phyloP scores from a whole-genome alignment of 30 jellyfish, hydroid and myxozoan species.

The Mastigias papua region DNA sequence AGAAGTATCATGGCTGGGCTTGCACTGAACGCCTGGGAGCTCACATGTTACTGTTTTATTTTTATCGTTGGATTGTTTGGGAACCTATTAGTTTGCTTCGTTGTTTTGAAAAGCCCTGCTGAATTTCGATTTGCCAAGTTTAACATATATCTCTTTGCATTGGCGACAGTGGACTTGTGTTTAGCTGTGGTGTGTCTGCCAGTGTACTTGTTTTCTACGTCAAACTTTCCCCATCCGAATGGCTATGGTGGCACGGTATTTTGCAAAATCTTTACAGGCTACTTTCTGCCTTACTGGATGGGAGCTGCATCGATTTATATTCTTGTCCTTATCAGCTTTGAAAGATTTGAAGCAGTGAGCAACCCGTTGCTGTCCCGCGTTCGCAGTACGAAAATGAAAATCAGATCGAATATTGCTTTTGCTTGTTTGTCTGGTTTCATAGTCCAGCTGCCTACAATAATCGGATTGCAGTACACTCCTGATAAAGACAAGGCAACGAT shows the following conservation, averaged over 20 bases:
- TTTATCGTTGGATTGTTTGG: conserved; percentile 75
- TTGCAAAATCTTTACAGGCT: conserved; percentile 79
- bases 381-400: not conserved
- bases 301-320: conserved; percentile 76
- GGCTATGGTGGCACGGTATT: conserved; percentile 64
- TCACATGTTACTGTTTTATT: conserved; percentile 69
- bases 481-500: conserved; percentile 16
- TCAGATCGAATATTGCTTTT: conserved; percentile 5
- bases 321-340: conserved; percentile 82
- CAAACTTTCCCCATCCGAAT: conserved; percentile 62
- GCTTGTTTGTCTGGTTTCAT: conserved; percentile 47
- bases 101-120: conserved; percentile 56
- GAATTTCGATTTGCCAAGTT: conserved; percentile 64
- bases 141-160: conserved; percentile 69
- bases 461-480: conserved; percentile 46
- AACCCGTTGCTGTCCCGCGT: conserved; percentile 56
- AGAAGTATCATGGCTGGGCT: conserved; percentile 4
- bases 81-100: conserved; percentile 63
- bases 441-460: conserved; percentile 71
- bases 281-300: conserved; percentile 79
- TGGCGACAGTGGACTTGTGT: conserved; percentile 73
- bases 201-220: conserved; percentile 66
- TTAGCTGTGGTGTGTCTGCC: conserved; percentile 70
- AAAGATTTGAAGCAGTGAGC: conserved; percentile 74
- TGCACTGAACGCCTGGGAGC: conserved; percentile 64